phyloP scores from a whole-genome alignment of 1,140 invertebrate genomes.

The Drosophila nannoptera region DNA sequence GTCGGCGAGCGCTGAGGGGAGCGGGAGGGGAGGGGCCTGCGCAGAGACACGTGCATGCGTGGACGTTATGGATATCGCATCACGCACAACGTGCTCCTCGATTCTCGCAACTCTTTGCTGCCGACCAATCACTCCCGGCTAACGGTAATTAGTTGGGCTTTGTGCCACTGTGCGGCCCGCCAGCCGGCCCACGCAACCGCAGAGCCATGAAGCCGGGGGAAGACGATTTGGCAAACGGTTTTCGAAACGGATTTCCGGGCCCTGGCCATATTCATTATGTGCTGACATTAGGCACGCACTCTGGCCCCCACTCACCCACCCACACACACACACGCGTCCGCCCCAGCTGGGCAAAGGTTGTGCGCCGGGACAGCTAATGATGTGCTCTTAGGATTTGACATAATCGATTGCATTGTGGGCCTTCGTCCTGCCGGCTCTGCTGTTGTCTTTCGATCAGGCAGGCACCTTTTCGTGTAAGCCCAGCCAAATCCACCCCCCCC shows the following conservation, averaged over 20 bases:
- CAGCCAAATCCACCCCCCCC: neutral
- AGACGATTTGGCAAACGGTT: slow-evolving; percentile 44
- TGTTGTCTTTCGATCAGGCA: slow-evolving; percentile 38
- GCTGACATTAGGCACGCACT: slow-evolving; percentile 45
- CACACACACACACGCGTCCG: neutral
- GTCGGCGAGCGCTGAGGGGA: neutral
- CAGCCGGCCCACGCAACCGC: too few species aligned
- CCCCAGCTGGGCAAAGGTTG: slow-evolving; percentile 1
- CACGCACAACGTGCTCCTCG: neutral
- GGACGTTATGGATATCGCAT: too few species aligned
- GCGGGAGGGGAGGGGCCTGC: neutral
- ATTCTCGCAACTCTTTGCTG: neutral
- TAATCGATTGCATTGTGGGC: slow-evolving; percentile 50
- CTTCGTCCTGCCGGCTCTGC: slow-evolving; percentile 1
- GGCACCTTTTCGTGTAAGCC: slow-evolving; percentile 27
- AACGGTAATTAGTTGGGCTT: slow-evolving; percentile 2
- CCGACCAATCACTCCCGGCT: neutral
- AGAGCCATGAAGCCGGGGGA: neutral
- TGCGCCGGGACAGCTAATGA: slow-evolving; percentile 33
- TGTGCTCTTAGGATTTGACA: slow-evolving; percentile 50
- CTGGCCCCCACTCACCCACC: neutral
- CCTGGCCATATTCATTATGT: slow-evolving; percentile 43
- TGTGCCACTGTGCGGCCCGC: neutral
- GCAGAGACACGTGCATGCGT: too few species aligned
- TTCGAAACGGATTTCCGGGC: slow-evolving; percentile 39